These are phyloP conservation scores for Hylaeus anthracinus DNA, from an alignment of 1,140 invertebrate genomes.

Conservation along the genomic window DNA sequence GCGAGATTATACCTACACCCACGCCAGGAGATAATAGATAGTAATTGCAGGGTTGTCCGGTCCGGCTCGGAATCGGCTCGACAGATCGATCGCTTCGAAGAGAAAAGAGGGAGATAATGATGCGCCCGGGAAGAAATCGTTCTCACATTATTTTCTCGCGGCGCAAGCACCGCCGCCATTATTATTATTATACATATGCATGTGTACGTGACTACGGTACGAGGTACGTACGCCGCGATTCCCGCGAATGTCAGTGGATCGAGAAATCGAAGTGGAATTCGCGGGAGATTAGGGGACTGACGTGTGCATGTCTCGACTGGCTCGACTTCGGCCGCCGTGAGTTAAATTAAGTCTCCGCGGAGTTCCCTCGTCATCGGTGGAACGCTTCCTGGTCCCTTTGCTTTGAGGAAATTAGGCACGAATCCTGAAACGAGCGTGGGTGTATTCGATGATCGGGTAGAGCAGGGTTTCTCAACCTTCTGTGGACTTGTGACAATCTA, in stretches of 20 bases:
- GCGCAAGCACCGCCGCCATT: constrained; percentile 45
- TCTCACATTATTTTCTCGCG: constrained; percentile 70
- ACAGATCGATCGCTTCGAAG: constrained; percentile 61
- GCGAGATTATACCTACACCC: constrained; percentile 69
- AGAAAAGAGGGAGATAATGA: constrained; percentile 62
- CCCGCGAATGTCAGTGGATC: constrained; percentile 36
- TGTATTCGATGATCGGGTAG: no score
- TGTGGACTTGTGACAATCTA: no score
- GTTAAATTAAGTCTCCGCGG: not conserved
- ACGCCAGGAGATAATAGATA: constrained; percentile 69
- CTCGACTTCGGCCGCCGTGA: no score
- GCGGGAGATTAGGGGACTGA: not conserved
- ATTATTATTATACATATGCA: constrained; percentile 55
- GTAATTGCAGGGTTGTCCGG: constrained; percentile 67
- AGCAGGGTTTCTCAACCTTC: no score
- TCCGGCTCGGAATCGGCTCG: constrained; percentile 65
- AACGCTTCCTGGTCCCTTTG: not conserved
- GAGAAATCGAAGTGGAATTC: constrained; percentile 53
- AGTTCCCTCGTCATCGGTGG: not conserved
- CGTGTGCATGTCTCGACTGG: not conserved
- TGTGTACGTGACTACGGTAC: not conserved
- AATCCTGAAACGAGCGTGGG: not conserved
- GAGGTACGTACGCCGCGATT: not conserved
- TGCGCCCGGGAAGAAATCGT: constrained; percentile 61
- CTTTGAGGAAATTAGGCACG: not conserved